Conservation (phyloP, 2,888 invertebrate species). For the Nomada ruficornis region DNA sequence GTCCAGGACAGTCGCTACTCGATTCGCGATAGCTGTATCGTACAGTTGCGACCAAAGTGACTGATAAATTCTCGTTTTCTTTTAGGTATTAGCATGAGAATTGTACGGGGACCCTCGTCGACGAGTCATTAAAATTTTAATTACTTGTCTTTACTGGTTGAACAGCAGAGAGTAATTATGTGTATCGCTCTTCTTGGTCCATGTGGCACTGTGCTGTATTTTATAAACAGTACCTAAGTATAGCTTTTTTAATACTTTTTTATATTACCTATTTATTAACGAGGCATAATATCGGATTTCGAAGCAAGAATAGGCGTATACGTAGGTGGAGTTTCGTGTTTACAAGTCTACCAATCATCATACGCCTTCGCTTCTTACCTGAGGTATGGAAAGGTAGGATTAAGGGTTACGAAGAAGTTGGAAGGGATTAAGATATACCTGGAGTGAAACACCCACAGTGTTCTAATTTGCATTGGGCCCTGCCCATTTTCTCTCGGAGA, state of each 20-base stretch:
- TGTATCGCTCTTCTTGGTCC: no score
- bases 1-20: not conserved
- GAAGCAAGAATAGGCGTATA: constrained; percentile 61
- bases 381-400: constrained; percentile 18
- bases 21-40: not conserved
- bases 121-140: no score
- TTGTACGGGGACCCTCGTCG: no score
- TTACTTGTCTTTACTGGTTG: no score
- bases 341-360: constrained; percentile 68
- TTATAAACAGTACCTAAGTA: no score
- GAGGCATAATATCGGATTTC: constrained; percentile 29
- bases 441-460: not conserved
- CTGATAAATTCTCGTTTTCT: no score
- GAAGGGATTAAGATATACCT: not conserved
- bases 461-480: not conserved
- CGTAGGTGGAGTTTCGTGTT: constrained; percentile 74
- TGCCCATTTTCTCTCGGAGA: no score
- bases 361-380: constrained; percentile 61
- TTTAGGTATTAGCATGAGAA: no score
- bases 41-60: not conserved
- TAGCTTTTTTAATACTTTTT: no score
- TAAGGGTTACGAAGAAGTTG: not conserved
- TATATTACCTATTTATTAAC: not conserved
- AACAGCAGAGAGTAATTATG: no score
- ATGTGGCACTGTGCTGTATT: no score